phyloP scores from a whole-genome alignment of 2,113 vertebrate genomes.

The Siphamia tubifer region DNA sequence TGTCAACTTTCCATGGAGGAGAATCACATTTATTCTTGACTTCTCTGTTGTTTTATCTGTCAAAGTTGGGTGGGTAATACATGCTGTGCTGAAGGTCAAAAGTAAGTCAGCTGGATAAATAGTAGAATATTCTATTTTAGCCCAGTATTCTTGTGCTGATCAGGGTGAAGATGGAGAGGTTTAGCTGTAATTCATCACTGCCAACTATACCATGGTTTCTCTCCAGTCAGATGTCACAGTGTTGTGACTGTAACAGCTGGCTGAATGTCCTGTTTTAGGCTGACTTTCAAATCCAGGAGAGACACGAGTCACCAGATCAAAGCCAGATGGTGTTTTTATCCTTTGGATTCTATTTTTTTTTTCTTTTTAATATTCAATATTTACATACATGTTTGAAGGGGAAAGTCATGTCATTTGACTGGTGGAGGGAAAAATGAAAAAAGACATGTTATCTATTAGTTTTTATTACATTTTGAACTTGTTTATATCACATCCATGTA shows the following conservation, averaged over 20 bases:
- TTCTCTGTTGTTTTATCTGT: background rate
- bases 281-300: slow-evolving; percentile 64
- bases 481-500: too few species aligned
- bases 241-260: slow-evolving; percentile 62
- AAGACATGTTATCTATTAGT: too few species aligned
- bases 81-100: slow-evolving; percentile 3
- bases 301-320: slow-evolving; percentile 43
- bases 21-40: background rate
- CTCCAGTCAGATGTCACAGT: slow-evolving; percentile 13
- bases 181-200: background rate
- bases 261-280: slow-evolving; percentile 54
- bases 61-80: background rate
- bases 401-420: too few species aligned
- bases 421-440: too few species aligned
- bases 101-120: slow-evolving; percentile 30
- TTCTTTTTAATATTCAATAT: too few species aligned
- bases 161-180: background rate
- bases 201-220: slow-evolving; percentile 7
- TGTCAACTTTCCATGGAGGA: background rate
- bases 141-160: background rate
- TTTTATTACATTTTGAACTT: too few species aligned
- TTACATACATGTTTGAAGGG: slow-evolving; percentile 15
- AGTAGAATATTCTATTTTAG: background rate
- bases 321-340: slow-evolving; percentile 66
- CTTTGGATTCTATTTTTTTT: slow-evolving; percentile 20